Conservation (phyloP, 2,797 vertebrate species). For the Gymnothorax javanicus region DNA sequence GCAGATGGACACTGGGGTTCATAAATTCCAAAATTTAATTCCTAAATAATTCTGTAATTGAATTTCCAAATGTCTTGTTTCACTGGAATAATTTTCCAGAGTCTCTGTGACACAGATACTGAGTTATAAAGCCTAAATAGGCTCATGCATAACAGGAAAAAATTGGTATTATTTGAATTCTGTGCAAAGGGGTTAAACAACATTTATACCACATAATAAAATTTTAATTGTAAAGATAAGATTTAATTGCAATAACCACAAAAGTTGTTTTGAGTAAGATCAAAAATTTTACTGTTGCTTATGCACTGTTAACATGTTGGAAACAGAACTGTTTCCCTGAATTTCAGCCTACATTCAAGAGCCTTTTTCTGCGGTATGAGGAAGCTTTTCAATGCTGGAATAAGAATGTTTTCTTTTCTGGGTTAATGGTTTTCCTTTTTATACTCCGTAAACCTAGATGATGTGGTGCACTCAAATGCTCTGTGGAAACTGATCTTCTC, state of each 20-base stretch:
- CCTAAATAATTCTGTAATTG: too few species aligned
- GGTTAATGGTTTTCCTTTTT: background rate
- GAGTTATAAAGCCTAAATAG: too few species aligned
- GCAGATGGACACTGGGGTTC: too few species aligned
- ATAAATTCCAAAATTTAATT: too few species aligned
- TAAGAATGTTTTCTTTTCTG: slow-evolving; percentile 22
- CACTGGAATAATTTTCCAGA: too few species aligned
- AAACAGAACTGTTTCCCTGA: background rate
- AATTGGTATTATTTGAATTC: too few species aligned
- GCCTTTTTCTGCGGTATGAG: slow-evolving; percentile 13
- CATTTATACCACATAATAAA: background rate
- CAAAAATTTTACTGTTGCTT: background rate
- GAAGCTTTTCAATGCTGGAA: background rate
- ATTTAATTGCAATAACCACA: background rate
- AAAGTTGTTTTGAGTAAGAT: background rate
- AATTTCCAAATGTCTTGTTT: too few species aligned
- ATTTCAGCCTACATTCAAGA: background rate
- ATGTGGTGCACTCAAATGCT: too few species aligned
- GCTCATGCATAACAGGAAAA: too few species aligned
- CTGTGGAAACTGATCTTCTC: too few species aligned
- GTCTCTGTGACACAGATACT: too few species aligned
- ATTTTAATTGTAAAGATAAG: background rate
- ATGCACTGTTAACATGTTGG: background rate
- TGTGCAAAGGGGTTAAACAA: too few species aligned
- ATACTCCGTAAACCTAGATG: background rate